These are phyloP conservation scores for Nemoura dubitans DNA, from an alignment of 2,888 invertebrate species.

Conservation along the genomic window DNA sequence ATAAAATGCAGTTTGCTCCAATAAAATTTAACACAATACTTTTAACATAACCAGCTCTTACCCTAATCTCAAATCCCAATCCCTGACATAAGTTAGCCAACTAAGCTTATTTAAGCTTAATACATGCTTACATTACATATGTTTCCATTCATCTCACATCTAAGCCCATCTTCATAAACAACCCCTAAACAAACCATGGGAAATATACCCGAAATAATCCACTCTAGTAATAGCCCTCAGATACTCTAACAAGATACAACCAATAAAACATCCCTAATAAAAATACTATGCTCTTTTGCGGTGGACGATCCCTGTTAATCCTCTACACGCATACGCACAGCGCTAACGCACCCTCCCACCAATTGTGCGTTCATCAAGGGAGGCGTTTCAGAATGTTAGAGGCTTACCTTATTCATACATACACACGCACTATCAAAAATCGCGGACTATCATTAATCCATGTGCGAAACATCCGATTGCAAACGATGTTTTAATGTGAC, in stretches of 20 bases:
- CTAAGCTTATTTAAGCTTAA: neutral
- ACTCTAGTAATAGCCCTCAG: neutral
- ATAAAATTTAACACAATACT: no score
- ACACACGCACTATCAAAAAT: neutral
- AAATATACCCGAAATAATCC: neutral
- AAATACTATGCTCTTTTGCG: constrained; percentile 8
- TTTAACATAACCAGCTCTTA: no score
- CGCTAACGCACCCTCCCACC: neutral
- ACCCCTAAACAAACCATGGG: neutral
- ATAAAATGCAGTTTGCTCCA: no score
- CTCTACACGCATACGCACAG: neutral
- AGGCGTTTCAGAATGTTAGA: neutral
- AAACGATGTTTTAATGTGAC: neutral
- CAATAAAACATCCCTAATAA: neutral
- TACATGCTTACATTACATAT: neutral
- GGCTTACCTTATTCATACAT: neutral
- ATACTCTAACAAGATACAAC: neutral
- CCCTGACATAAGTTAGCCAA: neutral
- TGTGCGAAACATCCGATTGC: neutral
- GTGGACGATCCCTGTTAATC: neutral
- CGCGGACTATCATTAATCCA: neutral
- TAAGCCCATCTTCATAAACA: neutral
- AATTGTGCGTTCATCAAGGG: neutral
- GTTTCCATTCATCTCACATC: neutral
- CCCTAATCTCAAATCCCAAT: neutral